A percentile compares a stretch with the other conserved stretches of the same genome.
Conservation (phyloP, 2,113 vertebrate genomes). For the Gambusia affinis region DNA sequence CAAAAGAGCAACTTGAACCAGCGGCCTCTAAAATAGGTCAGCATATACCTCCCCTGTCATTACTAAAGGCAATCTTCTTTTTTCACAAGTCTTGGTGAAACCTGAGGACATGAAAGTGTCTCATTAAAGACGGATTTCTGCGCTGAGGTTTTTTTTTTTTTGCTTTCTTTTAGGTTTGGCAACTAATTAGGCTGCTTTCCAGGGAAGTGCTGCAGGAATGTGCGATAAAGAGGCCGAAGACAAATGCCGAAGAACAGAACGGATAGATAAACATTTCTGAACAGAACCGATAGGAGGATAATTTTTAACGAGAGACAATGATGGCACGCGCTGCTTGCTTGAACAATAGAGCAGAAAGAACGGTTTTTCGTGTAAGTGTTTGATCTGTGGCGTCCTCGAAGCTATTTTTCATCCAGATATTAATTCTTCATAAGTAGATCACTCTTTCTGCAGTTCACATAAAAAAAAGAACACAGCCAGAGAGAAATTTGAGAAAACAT, state of each 20-base stretch:
- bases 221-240: constrained; percentile 20
- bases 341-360: constrained; percentile 29
- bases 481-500: constrained; percentile 26
- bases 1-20: constrained; percentile 30
- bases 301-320: constrained; percentile 29
- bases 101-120: constrained; percentile 49
- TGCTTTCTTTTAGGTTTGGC: constrained; percentile 54
- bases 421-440: constrained; percentile 49
- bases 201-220: constrained; percentile 25
- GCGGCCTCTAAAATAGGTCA: constrained; percentile 38
- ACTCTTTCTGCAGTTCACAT: constrained; percentile 10
- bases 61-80: constrained; percentile 33
- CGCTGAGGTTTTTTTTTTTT: constrained; percentile 15
- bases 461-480: constrained; percentile 3
- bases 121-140: constrained; percentile 50
- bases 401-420: constrained; percentile 49
- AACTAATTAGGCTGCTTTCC: constrained; percentile 53
- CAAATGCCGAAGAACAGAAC: constrained; percentile 31
- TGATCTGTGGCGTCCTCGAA: constrained; percentile 41
- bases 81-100: constrained; percentile 43
- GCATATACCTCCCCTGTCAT: constrained; percentile 34
- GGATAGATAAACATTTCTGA: constrained; percentile 26
- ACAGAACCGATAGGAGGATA: constrained; percentile 16
- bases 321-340: neutral
- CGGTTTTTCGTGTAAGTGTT: constrained; percentile 31